These are phyloP conservation scores for Hylomyscus alleni DNA, from an alignment of 2,797 vertebrate species.

Conservation along the genomic window DNA sequence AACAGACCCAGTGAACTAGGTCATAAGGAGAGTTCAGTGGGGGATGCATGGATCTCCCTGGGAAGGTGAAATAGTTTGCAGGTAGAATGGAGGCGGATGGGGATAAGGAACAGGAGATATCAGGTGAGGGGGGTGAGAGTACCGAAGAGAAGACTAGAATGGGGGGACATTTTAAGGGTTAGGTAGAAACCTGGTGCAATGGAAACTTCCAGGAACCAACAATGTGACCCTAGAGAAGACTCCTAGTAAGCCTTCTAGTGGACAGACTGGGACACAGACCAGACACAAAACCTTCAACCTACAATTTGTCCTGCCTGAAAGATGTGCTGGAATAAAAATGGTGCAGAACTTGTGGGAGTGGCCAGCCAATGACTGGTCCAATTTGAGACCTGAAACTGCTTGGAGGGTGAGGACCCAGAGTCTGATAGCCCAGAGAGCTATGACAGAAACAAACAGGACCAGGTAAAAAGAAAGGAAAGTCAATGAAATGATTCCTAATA, in stretches of 20 bases:
- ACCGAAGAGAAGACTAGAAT: not conserved
- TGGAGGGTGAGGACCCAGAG: not conserved
- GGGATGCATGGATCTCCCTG: not conserved
- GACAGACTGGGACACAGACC: not conserved
- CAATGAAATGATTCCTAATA: not conserved
- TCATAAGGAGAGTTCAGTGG: not conserved
- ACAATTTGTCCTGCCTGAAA: not conserved
- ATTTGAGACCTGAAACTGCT: not conserved
- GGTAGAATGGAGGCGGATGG: not conserved
- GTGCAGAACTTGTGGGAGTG: not conserved
- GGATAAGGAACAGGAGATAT: not conserved
- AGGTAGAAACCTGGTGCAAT: not conserved
- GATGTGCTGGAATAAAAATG: not conserved
- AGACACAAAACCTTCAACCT: not conserved
- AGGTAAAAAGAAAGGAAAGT: not conserved
- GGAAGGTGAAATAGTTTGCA: not conserved
- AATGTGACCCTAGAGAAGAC: not conserved
- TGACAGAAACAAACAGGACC: not conserved
- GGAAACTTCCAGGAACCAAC: not conserved
- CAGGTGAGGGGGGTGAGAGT: not conserved
- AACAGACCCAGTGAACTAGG: not conserved
- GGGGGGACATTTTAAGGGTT: not conserved
- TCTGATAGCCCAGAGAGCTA: not conserved
- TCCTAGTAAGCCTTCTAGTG: not conserved
- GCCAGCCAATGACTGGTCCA: not conserved